phyloP scores from a whole-genome alignment of 2,888 invertebrate species.

The Cybosia mesomella region DNA sequence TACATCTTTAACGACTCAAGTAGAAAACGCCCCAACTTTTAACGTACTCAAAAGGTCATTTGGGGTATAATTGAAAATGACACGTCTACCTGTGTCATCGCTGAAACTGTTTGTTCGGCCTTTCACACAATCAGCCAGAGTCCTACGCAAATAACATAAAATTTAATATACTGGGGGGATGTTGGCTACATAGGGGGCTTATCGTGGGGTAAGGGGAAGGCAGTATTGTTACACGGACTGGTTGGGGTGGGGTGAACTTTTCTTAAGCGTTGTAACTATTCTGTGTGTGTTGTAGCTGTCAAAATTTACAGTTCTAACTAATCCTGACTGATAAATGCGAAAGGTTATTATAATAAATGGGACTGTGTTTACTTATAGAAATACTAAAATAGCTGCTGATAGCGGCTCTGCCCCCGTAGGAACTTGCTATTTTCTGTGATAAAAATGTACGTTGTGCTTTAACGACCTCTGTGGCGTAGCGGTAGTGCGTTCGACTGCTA shows the following conservation, averaged over 20 bases:
- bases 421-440: too few species aligned
- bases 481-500: too few species aligned
- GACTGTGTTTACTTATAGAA: too few species aligned
- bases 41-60: conserved; percentile 23
- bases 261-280: background rate
- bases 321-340: background rate
- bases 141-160: conserved; percentile 61
- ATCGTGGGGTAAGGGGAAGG: conserved; percentile 22
- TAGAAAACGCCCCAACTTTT: conserved; percentile 17
- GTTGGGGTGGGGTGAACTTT: background rate
- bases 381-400: too few species aligned
- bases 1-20: conserved; percentile 2
- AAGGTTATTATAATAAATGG: too few species aligned
- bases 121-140: conserved; percentile 28
- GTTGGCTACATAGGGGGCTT: conserved; percentile 27
- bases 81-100: conserved; percentile 21
- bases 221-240: background rate
- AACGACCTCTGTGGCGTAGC: too few species aligned
- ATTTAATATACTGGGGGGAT: conserved; percentile 49
- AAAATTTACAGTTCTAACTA: background rate
- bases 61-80: conserved; percentile 27
- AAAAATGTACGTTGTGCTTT: too few species aligned
- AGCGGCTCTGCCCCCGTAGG: too few species aligned
- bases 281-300: background rate
- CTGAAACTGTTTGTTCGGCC: conserved; percentile 26